phyloP scores from a whole-genome alignment of 2,888 invertebrate species.

The Pyralis farinalis region DNA sequence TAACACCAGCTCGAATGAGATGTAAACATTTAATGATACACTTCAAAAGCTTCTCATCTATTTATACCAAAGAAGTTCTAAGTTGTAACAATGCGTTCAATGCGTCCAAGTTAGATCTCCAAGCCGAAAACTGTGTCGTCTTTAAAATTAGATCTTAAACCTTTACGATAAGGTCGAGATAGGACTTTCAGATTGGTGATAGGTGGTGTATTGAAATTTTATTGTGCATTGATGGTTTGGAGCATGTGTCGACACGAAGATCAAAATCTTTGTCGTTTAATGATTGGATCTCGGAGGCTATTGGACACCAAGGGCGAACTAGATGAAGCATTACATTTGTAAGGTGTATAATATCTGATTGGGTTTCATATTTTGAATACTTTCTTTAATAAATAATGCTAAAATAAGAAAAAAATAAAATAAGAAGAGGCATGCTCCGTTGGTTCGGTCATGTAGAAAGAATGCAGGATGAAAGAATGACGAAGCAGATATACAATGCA shows the following conservation, averaged over 20 bases:
- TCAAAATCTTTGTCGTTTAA: constrained; percentile 9
- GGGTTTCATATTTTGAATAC: no score
- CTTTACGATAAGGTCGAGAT: constrained; percentile 3
- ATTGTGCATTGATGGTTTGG: constrained; percentile 18
- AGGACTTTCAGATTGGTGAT: neutral
- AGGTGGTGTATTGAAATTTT: constrained; percentile 8
- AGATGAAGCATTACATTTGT: neutral
- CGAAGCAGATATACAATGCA: no score
- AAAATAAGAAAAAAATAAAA: no score
- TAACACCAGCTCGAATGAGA: constrained; percentile 26
- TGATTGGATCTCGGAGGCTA: neutral
- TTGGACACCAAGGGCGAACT: neutral
- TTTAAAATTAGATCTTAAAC: constrained; percentile 13
- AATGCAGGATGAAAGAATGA: no score
- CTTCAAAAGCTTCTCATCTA: constrained; percentile 35
- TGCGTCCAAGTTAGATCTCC: constrained; percentile 21
- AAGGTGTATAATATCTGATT: no score
- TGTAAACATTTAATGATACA: constrained; percentile 45
- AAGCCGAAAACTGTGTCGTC: neutral
- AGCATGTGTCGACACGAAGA: constrained; percentile 19
- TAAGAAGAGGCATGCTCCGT: no score
- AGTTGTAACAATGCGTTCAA: constrained; percentile 38
- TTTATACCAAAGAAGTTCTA: constrained; percentile 50
- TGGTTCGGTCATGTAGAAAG: no score
- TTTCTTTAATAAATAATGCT: no score